Evolutionary conservation across 53 echinoderm and acorn worm genomes (phyloP).

Genomic region (Temnopleurus reevesii): DNA sequence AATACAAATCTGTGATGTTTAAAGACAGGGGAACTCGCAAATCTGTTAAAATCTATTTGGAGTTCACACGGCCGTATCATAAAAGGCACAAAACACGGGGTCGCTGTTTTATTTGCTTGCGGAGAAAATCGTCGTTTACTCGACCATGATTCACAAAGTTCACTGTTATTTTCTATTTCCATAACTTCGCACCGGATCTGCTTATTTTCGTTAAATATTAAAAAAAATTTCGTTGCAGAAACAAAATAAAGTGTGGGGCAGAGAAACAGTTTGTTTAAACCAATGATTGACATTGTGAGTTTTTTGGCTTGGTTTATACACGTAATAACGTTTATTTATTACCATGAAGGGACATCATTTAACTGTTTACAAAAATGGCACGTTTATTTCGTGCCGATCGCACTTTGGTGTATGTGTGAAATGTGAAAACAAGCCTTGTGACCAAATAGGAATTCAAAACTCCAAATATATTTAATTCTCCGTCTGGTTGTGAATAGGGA

Average conservation of each 20-base stretch:
- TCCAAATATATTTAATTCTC: no score
- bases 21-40: not conserved
- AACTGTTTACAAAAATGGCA: not conserved
- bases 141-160: not conserved
- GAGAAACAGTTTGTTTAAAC: not conserved
- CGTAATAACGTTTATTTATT: no score
- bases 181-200: constrained; percentile 17
- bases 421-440: not conserved
- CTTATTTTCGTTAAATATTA: constrained; percentile 2
- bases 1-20: not conserved
- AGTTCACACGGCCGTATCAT: not conserved
- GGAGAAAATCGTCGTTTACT: not conserved
- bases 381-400: no score
- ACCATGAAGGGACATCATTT: not conserved
- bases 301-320: no score
- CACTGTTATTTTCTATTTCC: constrained; percentile 33
- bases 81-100: constrained; percentile 3
- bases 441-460: no score
- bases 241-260: not conserved
- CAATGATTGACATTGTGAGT: not conserved
- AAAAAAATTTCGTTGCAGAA: not conserved
- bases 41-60: constrained; percentile 43
- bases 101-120: not conserved
- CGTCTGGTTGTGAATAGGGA: no score
- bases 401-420: no score